phyloP scores from a whole-genome alignment of 2,797 vertebrate species.

The Hippoglossus hippoglossus region DNA sequence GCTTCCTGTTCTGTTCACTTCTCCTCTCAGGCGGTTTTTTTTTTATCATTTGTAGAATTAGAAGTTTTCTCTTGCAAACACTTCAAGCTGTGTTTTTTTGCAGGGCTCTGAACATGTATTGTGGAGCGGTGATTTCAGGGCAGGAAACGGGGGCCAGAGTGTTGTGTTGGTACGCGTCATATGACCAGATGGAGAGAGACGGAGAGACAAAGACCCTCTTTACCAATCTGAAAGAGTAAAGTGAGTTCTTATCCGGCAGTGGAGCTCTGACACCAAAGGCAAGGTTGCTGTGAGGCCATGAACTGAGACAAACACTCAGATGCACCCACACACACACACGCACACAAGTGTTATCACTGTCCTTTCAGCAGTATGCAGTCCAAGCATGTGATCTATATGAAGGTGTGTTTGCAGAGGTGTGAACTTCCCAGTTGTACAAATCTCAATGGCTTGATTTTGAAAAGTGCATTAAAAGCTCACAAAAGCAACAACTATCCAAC shows the following conservation, averaged over 20 bases:
- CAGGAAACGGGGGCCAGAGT: slow-evolving; percentile 61
- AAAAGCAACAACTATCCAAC: too few relatives aligned
- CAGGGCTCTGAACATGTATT: slow-evolving; percentile 45
- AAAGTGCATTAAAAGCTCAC: too few relatives aligned
- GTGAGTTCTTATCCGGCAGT: slow-evolving; percentile 37
- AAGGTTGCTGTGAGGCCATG: slow-evolving; percentile 29
- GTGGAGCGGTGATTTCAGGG: slow-evolving; percentile 43
- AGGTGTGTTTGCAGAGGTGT: too few relatives aligned
- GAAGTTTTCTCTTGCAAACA: background rate
- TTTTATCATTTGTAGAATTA: background rate
- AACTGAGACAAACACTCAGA: background rate
- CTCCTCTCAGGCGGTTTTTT: background rate
- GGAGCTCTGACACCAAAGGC: slow-evolving; percentile 17
- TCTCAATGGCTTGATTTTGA: too few relatives aligned
- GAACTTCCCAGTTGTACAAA: too few relatives aligned
- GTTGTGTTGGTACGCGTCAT: slow-evolving; percentile 72
- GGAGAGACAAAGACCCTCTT: slow-evolving; percentile 69
- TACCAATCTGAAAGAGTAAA: slow-evolving; percentile 52
- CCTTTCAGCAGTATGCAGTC: background rate
- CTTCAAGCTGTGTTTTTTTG: slow-evolving; percentile 8
- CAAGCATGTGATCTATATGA: background rate
- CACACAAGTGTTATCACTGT: background rate
- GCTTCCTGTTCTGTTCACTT: slow-evolving; percentile 56
- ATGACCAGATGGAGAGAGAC: slow-evolving; percentile 64
- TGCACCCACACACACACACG: background rate